These are phyloP conservation scores for Thereuonema tuberculata DNA, from an alignment of 1,140 invertebrate species.

Conservation along the genomic window DNA sequence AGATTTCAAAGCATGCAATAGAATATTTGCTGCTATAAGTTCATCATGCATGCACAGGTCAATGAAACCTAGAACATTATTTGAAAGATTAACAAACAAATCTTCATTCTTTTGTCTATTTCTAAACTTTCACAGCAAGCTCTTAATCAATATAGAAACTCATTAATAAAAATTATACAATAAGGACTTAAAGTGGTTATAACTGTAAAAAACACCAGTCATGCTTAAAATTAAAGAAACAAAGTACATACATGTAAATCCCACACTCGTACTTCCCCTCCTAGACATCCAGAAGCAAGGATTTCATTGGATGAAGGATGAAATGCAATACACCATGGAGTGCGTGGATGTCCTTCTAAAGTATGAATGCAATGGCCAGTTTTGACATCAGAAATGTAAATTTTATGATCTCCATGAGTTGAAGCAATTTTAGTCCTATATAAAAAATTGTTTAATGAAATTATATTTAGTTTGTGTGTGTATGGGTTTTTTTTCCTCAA, in stretches of 20 bases:
- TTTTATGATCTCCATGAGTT: slow-evolving; percentile 79
- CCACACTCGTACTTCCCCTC: slow-evolving; percentile 81
- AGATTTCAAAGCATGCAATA: no score
- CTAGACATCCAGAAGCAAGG: slow-evolving; percentile 73
- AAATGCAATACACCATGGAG: slow-evolving; percentile 81
- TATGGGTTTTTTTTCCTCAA: background rate
- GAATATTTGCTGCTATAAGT: no score
- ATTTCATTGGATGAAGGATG: slow-evolving; percentile 72
- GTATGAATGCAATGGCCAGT: slow-evolving; percentile 65
- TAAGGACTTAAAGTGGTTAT: no score
- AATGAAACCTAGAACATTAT: no score
- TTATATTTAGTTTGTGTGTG: background rate
- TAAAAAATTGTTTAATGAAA: background rate
- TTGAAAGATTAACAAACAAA: no score
- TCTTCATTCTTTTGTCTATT: no score
- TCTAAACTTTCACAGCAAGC: no score
- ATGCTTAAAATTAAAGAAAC: no score
- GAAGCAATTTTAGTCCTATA: slow-evolving; percentile 66
- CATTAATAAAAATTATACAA: no score
- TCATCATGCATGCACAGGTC: no score
- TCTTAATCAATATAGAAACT: no score
- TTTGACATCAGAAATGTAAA: slow-evolving; percentile 70
- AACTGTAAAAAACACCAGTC: no score
- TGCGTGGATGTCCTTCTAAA: slow-evolving; percentile 69
- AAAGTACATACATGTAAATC: slow-evolving; percentile 60